These are phyloP conservation scores for Petroica traversi DNA, from an alignment of 2,113 vertebrate species.

Conservation along the genomic window DNA sequence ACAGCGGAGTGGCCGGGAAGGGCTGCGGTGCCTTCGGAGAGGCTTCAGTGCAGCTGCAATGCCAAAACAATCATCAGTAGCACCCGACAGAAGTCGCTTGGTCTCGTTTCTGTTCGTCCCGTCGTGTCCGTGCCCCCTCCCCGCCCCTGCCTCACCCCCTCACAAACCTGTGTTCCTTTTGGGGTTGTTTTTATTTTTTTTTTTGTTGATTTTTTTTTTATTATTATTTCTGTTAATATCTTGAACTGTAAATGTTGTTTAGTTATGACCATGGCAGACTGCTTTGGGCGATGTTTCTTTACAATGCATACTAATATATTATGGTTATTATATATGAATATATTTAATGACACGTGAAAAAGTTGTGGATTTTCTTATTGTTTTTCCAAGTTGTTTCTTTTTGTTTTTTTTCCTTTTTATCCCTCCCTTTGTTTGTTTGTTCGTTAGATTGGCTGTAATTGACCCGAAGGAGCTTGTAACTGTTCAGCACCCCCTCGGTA, in stretches of 20 bases:
- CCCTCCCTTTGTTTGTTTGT: not conserved
- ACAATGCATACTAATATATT: slow-evolving; percentile 99
- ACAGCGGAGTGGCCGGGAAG: rapidly evolving
- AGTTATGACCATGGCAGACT: slow-evolving; percentile 86
- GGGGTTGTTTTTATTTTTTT: not conserved
- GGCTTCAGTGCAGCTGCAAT: not conserved
- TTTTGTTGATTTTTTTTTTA: not conserved
- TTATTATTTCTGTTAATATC: slow-evolving; percentile 79
- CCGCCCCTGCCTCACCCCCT: not conserved
- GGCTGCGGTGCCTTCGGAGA: not conserved
- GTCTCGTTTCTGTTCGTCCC: not conserved
- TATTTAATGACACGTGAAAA: slow-evolving; percentile 97
- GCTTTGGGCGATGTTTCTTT: slow-evolving; percentile 86
- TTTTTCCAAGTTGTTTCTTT: slow-evolving; percentile 63
- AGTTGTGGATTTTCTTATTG: slow-evolving; percentile 90
- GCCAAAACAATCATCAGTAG: slow-evolving; percentile 37
- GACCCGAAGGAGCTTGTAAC: slow-evolving; percentile 87
- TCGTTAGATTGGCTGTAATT: slow-evolving; percentile 84
- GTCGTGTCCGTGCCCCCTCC: not conserved
- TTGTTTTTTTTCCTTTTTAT: not conserved
- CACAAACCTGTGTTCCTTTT: slow-evolving; percentile 30
- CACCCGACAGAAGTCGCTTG: not conserved
- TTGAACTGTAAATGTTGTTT: slow-evolving; percentile 92
- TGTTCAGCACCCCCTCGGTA: slow-evolving; percentile 87
- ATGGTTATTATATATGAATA: slow-evolving; percentile 99